Conservation (phyloP, 2,113 vertebrate genomes). For the Recurvirostra avosetta region DNA sequence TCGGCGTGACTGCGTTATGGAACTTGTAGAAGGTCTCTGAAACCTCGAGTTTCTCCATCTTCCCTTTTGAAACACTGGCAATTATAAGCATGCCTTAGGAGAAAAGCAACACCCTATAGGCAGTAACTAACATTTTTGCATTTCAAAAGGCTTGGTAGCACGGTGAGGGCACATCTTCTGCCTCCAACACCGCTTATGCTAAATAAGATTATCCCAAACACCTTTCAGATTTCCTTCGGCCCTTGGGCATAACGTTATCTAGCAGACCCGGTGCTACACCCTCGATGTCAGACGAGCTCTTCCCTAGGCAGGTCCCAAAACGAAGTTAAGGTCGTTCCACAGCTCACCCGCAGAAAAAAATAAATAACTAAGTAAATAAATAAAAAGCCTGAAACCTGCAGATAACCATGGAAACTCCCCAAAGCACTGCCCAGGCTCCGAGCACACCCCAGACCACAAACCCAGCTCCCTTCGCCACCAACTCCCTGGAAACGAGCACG, state of each 20-base stretch:
- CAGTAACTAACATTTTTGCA: not conserved
- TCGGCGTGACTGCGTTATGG: accelerated
- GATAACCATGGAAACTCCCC: not conserved
- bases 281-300: not conserved
- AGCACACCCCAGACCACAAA: not conserved
- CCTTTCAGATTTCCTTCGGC: not conserved
- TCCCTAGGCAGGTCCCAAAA: not conserved
- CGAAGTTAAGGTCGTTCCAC: not conserved
- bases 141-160: not conserved
- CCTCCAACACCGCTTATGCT: not conserved
- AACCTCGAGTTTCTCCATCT: not conserved
- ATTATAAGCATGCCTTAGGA: not conserved
- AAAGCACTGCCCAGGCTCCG: not conserved
- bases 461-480: not conserved
- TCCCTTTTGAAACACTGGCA: not conserved
- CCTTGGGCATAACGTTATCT: not conserved
- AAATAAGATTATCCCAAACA: not conserved
- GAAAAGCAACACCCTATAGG: not conserved
- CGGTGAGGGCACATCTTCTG: not conserved
- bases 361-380: not conserved
- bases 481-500: not conserved
- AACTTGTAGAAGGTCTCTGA: not conserved
- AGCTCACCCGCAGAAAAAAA: not conserved
- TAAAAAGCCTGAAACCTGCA: not conserved
- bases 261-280: not conserved